Base-by-base conservation (phyloP, 2,113 vertebrate genomes). In the Pluvialis apricaria region DNA sequence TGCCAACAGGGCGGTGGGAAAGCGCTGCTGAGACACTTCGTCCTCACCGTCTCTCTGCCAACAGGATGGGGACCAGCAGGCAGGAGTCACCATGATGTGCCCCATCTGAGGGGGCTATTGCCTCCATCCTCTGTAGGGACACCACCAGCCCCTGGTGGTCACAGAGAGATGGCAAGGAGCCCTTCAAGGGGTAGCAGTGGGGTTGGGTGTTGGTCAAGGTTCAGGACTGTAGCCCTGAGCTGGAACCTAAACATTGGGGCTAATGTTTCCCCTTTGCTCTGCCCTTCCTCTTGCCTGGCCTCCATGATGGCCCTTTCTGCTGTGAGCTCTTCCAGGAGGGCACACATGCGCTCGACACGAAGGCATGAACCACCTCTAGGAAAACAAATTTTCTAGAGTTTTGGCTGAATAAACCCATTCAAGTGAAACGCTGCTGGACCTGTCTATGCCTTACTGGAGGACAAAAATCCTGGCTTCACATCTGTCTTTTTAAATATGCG, bases 271-370 rank as follows among this genome's bases (percentile, higher is more conserved):
- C 20, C 55, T 87, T 26, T 64, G 21, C n/a, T 68, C 60, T 81
- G 45, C 38, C 64, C 44, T 65, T 70, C 55, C 9, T 65, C 44
- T 36, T 16, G n/a, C 19, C 47, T 6, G 3, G 32, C 31, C 40
- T 34, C 49, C 25, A 3, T 1, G 19, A 15, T 3, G 8, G 1
- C 9, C 7, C 31, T 45, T 44, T 26, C 44, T 62, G 45, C 88
- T 26, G 20, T 15, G 65, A 62, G 5, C 15, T 49, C 49, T 20
- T 42, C 44, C 26, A 61, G 15, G 25, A 80, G 22, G 32, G 8
- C 38, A 38, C 18, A 5, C 1, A 2, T 9, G 10, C 0, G 0
- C 51, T 57, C 3, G 0, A 45, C 32, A 10, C 0, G 0, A 40
- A 88, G 70, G 42, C 18, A 9, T 5, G 8, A 86, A 49, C n/a